Base-by-base conservation (phyloP, 2,888 invertebrate genomes). In the Lasioglossum pauxillum region DNA sequence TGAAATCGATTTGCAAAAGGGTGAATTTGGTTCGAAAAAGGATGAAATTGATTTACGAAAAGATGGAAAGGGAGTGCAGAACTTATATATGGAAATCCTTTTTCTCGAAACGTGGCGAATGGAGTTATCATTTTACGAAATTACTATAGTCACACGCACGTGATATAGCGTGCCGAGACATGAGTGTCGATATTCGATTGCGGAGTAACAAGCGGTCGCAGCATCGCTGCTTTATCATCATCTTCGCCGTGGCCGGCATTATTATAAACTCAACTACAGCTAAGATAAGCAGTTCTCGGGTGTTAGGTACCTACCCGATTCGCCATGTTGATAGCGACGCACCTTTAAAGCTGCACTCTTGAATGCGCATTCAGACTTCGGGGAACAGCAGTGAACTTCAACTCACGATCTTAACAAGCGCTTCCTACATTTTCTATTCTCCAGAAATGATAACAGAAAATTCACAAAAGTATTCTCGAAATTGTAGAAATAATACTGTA, bases 141-240 rank as follows among this genome's bases (percentile, higher is more conserved):
- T 71, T 57, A 71, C 35, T 35, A 16, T 64, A 60, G 64, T 73
- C 35, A n/a, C 23, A 53, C 19, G 57, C 72, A 49, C 35, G 35
- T n/a, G 80, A 46, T 60, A 75, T 46, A 75, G 80, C 57, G 80
- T 75, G 49, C 76, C 73, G 57, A 38, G 80, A 27, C 81, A 44
- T 67, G 41, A 57, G 46, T 78, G 80, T 75, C 67, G 53, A 84
- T 78, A 86, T 77, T 67, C 72, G 69, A 78, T 73, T 49, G 71
- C 80, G 38, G 60, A 81, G 86, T 82, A 86, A 86, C 80, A 74
- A 80, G 60, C 74, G 72, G 74, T 64, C 74, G 71, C 74, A 78
- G 81, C 84, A 60, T 80, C 80, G 75, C 72, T 78, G 85, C 87
- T 74, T 84, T 85, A 85, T 87, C 87, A 49, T 87, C 86, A 71